Evolutionary conservation across 92 coral and sea anemone species (phyloP).

Genomic region (Palythoa grandis): DNA sequence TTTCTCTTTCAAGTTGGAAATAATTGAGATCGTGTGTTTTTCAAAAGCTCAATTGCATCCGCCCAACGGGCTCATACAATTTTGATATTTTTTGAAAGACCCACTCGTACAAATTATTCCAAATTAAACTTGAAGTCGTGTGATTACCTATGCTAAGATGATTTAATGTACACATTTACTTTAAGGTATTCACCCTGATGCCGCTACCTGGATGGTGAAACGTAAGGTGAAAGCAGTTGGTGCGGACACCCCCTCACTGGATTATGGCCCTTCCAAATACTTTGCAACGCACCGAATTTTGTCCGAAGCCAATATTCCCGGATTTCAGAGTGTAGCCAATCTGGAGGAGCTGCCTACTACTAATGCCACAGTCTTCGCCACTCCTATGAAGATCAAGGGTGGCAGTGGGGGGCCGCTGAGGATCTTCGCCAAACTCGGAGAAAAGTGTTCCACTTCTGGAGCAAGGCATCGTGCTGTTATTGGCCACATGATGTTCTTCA

Average conservation of each 20-base stretch:
- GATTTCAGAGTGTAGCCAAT: background rate
- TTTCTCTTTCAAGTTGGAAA: no score
- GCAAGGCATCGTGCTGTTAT: background rate
- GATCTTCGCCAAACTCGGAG: slow-evolving; percentile 56
- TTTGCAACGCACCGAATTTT: background rate
- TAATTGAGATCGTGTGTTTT: no score
- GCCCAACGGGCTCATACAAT: no score
- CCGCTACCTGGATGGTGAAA: background rate
- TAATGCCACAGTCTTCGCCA: slow-evolving; percentile 73
- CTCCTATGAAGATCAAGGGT: slow-evolving; percentile 71
- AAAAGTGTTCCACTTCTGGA: background rate
- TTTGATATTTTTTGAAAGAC: no score
- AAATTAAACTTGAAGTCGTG: no score
- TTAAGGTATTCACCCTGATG: background rate
- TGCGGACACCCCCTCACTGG: background rate
- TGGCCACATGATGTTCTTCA: background rate
- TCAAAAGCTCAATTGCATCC: no score
- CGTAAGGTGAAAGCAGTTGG: slow-evolving; percentile 2
- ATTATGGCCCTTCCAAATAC: slow-evolving; percentile 1
- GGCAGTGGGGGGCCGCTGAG: slow-evolving; percentile 83
- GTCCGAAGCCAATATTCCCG: background rate
- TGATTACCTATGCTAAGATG: no score
- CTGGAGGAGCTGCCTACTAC: slow-evolving; percentile 36
- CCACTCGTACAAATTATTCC: no score
- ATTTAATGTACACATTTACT: slow-evolving; percentile 54